Evolutionary conservation across 2,888 invertebrate species (phyloP), one percentile per base, ranked within the genome.

Genomic region (Nesidiocoris tenuis): DNA sequence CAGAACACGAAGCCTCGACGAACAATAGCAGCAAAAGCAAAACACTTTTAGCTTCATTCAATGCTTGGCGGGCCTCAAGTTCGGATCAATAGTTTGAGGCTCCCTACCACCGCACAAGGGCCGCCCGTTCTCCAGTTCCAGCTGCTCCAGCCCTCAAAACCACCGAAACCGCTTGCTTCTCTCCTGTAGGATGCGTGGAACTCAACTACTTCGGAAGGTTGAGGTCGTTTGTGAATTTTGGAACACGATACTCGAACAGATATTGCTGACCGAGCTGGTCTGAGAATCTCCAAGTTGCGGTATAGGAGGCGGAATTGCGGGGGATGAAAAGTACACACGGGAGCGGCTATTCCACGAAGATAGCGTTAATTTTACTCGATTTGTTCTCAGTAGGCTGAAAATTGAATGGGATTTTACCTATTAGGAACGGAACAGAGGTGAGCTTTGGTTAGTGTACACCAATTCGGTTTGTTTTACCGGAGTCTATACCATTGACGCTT

Each of bases 31-130:
- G 70, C 57, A 59, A 24, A 67, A 70, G 70, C 70, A 70, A 70
- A 70, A 70, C 70, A 70, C 70, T 57, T 70, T 70, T 23, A 57
- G 59, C 70, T 61, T 70, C 70, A 70, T 70, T 61, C 70, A 59
- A 57, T 54, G 70, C 24, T 24, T 39, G 22, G 9, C n/a, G 59
- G 59, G 61, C 39, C 70, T 59, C 70, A 56, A 59, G 24, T 57
- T 59, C 70, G 70, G 70, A 70, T 70, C 70, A 70, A 70, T 70
- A 70, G 70, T 70, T 65, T 59, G 70, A 57, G 59, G 70, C 70
- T 39, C 39, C 39, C 39, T 39, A 39, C 39, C 39, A 3, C 12
- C 12, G 3, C 39, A 39, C 39, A 39, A 39, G 12, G 39, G 39
- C 39, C 39, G 3, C 39, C 39, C 39, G 12, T 39, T 12, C 39